Conservation (phyloP, 2,888 invertebrate species). For the Tetropium fuscum region DNA sequence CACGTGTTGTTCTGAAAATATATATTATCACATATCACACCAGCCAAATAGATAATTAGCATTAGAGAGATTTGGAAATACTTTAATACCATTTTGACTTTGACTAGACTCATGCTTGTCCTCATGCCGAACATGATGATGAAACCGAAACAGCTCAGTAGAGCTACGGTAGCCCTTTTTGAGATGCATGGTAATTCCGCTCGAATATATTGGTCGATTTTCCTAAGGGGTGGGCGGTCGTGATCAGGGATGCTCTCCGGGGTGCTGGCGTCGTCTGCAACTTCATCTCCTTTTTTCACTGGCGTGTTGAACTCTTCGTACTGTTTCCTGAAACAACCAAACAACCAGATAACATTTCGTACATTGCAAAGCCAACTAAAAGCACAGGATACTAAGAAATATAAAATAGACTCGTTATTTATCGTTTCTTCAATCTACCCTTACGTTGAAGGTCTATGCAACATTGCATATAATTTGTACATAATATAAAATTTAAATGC, state of each 20-base stretch:
- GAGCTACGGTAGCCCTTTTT: constrained; percentile 88
- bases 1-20: constrained; percentile 66
- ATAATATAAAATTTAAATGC: too few species aligned
- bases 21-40: not conserved
- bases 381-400: too few species aligned
- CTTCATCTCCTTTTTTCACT: constrained; percentile 68
- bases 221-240: constrained; percentile 85
- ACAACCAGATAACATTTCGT: too few species aligned
- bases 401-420: too few species aligned
- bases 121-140: constrained; percentile 98
- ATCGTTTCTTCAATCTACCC: too few species aligned
- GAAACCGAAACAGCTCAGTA: constrained; percentile 89
- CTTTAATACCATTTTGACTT: constrained; percentile 74
- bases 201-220: constrained; percentile 88
- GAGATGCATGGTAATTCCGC: constrained; percentile 89
- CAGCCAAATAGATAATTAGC: too few species aligned
- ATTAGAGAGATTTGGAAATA: too few species aligned
- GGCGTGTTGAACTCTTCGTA: constrained; percentile 77
- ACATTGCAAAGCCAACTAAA: too few species aligned
- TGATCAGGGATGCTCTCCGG: constrained; percentile 85
- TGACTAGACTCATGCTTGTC: constrained; percentile 98
- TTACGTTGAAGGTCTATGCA: too few species aligned
- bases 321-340: constrained; percentile 68
- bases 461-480: too few species aligned
- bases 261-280: constrained; percentile 74